Percentiles rank a stretch among this genome's conserved stretches.
Evolutionary conservation across 2,888 invertebrate species (phyloP).

Genomic region (Nipponacmea schrenckii): DNA sequence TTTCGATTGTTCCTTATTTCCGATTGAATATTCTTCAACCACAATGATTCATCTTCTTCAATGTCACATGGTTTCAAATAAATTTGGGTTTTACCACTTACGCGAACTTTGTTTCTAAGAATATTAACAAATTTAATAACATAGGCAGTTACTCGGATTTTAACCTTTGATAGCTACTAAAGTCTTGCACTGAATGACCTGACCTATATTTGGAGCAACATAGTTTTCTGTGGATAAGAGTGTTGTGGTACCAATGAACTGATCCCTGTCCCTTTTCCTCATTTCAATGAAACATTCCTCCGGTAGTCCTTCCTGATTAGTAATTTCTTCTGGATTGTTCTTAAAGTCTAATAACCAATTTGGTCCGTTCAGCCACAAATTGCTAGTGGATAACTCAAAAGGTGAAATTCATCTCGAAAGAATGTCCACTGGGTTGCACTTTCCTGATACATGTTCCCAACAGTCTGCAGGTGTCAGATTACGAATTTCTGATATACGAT

Average conservation of each 20-base stretch:
- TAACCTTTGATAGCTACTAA: neutral
- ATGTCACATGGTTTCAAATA: neutral
- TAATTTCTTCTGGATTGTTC: neutral
- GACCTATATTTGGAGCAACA: neutral
- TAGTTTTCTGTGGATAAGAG: neutral
- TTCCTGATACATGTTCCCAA: neutral
- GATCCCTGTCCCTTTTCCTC: neutral
- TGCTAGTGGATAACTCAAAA: neutral
- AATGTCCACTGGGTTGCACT: neutral
- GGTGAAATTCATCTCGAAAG: neutral
- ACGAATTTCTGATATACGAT: neutral
- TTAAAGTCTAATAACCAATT: neutral
- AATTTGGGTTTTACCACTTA: neutral
- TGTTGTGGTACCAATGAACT: neutral
- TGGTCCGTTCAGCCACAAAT: neutral
- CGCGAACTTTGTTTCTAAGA: neutral
- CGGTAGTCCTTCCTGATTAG: neutral
- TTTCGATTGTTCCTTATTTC: neutral
- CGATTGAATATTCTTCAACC: neutral
- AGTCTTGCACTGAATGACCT: neutral
- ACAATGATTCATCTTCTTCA: neutral
- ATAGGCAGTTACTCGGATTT: neutral
- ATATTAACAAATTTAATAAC: neutral
- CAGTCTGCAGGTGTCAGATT: neutral
- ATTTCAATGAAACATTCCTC: neutral